A percentile compares a stretch with the other conserved stretches of the same genome.
Conservation (phyloP, 2,888 invertebrate species). For the Tineola bisselliella region DNA sequence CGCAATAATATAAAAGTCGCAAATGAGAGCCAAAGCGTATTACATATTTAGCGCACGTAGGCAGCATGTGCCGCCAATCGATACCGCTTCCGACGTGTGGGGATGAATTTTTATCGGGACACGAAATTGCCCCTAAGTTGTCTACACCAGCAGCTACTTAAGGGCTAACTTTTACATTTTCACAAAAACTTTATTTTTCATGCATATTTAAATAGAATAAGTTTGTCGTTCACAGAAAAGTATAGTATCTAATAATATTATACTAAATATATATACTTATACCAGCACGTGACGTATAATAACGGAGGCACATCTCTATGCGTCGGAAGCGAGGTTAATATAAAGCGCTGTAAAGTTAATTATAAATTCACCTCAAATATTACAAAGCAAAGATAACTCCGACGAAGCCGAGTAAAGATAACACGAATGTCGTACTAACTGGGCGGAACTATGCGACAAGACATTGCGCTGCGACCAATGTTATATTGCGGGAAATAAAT, state of each 20-base stretch:
- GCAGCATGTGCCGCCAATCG: not conserved
- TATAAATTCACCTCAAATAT: slow-evolving; percentile 3
- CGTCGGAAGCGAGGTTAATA: not conserved
- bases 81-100: not conserved
- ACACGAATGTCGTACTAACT: not conserved
- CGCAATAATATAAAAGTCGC: not conserved
- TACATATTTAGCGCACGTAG: not conserved
- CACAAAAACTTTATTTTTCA: not conserved
- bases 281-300: too few relatives aligned
- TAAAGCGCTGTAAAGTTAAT: not conserved
- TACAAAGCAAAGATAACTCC: not conserved
- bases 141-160: not conserved
- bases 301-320: too few relatives aligned
- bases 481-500: too few relatives aligned
- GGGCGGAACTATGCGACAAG: not conserved
- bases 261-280: too few relatives aligned
- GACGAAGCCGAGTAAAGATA: not conserved
- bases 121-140: not conserved
- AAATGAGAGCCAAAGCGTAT: not conserved
- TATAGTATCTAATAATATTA: too few relatives aligned
- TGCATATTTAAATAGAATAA: too few relatives aligned
- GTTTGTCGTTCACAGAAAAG: too few relatives aligned
- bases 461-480: too few relatives aligned
- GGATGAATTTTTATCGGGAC: slow-evolving; percentile 4
- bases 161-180: not conserved